Evolutionary conservation across 2,113 vertebrate genomes (phyloP).

Genomic region (Ranitomeya imitator): DNA sequence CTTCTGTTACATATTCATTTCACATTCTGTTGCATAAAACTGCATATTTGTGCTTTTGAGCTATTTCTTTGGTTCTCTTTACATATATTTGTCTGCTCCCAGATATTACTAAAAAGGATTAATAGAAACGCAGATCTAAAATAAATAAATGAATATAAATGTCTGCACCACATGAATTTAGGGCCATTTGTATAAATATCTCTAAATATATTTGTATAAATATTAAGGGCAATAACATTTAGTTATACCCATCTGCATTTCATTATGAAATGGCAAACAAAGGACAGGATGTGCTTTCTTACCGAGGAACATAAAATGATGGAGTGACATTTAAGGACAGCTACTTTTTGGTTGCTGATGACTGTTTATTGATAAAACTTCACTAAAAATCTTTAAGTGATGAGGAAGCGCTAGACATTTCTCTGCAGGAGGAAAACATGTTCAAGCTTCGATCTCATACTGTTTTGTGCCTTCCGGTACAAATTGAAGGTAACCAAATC

Average conservation of each 20-base stretch:
- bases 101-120: not conserved
- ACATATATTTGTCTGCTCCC: too few relatives aligned
- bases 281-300: not conserved
- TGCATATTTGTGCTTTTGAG: too few relatives aligned
- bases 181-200: not conserved
- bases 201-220: not conserved
- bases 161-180: not conserved
- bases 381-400: constrained; percentile 45
- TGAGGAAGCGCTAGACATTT: constrained; percentile 48
- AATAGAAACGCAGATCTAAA: not conserved
- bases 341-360: constrained; percentile 37
- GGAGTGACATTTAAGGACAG: constrained; percentile 46
- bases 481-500: constrained; percentile 46
- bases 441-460: constrained; percentile 40
- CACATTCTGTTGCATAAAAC: too few relatives aligned
- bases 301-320: not conserved
- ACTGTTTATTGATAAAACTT: constrained; percentile 43
- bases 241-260: constrained; percentile 2
- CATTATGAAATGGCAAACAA: constrained; percentile 19
- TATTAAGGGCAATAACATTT: not conserved
- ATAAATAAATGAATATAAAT: not conserved
- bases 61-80: too few relatives aligned
- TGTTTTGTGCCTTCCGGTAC: constrained; percentile 32
- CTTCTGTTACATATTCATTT: too few relatives aligned
- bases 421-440: constrained; percentile 44